A percentile compares a stretch with the other conserved stretches of the same genome.
phyloP scores from a whole-genome alignment of 35 echinoderm and acorn worm species.

The Apostichopus japonicus region DNA sequence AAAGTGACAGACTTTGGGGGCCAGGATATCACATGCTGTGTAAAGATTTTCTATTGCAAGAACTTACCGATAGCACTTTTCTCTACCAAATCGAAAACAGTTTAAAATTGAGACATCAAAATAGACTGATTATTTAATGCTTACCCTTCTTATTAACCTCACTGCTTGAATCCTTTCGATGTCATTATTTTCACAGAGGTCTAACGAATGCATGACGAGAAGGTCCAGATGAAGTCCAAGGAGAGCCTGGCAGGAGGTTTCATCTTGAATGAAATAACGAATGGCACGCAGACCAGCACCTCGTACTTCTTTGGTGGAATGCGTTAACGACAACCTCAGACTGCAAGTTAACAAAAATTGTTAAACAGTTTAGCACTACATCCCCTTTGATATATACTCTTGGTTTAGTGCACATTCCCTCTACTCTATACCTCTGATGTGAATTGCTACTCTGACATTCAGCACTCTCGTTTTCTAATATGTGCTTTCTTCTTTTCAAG shows the following conservation, averaged over 20 bases:
- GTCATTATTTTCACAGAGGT: conserved; percentile 89
- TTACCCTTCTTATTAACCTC: conserved; percentile 90
- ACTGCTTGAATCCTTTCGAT: conserved; percentile 93
- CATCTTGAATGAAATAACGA: conserved; percentile 87
- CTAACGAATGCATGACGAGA: conserved; percentile 82
- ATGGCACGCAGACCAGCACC: conserved; percentile 83
- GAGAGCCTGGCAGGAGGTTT: conserved; percentile 69
- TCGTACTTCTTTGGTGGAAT: conserved; percentile 89
- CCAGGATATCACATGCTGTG: too few species aligned
- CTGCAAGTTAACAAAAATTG: conserved; percentile 29
- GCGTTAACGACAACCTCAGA: conserved; percentile 83
- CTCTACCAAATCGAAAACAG: too few species aligned
- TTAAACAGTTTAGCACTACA: too few species aligned
- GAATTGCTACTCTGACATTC: too few species aligned
- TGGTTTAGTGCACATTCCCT: too few species aligned
- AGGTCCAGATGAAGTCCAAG: conserved; percentile 81
- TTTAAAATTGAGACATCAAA: not conserved
- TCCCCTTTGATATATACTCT: too few species aligned
- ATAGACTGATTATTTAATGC: not conserved
- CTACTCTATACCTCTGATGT: too few species aligned
- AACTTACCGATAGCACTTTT: too few species aligned
- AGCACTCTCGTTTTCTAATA: too few species aligned
- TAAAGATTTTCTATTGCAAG: too few species aligned
- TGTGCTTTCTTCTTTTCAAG: too few species aligned
- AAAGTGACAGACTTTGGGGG: too few species aligned